A percentile compares a stretch with the other conserved stretches of the same genome.
These are phyloP conservation scores for Polyergus mexicanus DNA, from an alignment of 1,140 invertebrate species.

Conservation along the genomic window DNA sequence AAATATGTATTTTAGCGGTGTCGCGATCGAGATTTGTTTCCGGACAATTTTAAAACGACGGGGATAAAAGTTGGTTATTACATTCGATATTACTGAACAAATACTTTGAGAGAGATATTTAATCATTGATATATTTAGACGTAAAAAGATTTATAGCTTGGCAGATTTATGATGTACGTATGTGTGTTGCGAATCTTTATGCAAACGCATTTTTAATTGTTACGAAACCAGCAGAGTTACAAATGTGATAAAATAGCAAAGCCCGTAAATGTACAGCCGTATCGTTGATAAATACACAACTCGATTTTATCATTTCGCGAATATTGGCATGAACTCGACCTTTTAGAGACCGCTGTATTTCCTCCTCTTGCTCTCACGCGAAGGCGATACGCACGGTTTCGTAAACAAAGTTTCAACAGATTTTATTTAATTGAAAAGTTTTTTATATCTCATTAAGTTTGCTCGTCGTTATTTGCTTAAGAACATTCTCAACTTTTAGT, in stretches of 20 bases:
- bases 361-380: conserved; percentile 6
- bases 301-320: conserved; percentile 26
- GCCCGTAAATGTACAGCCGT: neutral
- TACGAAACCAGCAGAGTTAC: neutral
- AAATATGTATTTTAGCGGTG: neutral
- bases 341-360: neutral
- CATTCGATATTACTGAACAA: neutral
- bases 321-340: conserved; percentile 15
- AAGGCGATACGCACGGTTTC: conserved; percentile 61
- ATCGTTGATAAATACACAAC: conserved; percentile 1
- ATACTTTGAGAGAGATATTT: neutral
- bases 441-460: conserved; percentile 64
- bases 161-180: neutral
- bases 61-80: neutral
- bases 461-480: conserved; percentile 13
- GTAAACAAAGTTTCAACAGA: conserved; percentile 51
- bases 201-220: conserved; percentile 43
- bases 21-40: neutral
- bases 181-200: neutral
- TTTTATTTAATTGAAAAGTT: conserved; percentile 64
- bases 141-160: neutral
- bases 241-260: conserved; percentile 12
- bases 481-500: neutral
- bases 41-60: neutral
- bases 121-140: conserved; percentile 1